Evolutionary conservation across 1,140 invertebrate genomes (phyloP).

Genomic region (Drosophila littoralis): DNA sequence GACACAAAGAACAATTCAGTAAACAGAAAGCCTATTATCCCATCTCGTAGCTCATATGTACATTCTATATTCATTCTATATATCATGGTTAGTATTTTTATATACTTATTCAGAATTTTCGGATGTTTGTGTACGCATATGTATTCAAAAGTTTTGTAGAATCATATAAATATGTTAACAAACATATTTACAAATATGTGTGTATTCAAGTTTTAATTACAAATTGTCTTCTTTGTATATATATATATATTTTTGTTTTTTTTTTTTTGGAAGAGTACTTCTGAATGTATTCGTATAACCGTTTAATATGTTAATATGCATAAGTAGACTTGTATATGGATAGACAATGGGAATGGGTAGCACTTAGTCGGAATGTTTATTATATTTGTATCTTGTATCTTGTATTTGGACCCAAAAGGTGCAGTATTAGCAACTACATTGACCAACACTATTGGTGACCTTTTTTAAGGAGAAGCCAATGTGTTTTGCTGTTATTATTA

Average conservation of each 20-base stretch:
- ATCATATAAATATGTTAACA: constrained; percentile 1
- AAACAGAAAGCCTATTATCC: too few species aligned
- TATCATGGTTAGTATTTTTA: background rate
- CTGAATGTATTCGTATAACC: constrained; percentile 23
- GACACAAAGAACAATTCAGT: too few species aligned
- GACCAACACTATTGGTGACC: constrained; percentile 6
- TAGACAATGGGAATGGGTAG: constrained; percentile 55
- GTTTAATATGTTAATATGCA: constrained; percentile 15
- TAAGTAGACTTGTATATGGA: constrained; percentile 32
- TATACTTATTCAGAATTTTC: background rate
- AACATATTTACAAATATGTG: background rate
- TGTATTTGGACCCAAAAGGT: constrained; percentile 49
- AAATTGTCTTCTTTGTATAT: background rate
- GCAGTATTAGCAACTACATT: constrained; percentile 32
- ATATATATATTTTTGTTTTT: constrained; percentile 2
- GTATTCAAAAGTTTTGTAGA: constrained; percentile 5
- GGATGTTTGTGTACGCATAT: background rate
- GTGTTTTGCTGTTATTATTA: background rate
- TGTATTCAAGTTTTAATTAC: background rate
- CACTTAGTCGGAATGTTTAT: constrained; percentile 31
- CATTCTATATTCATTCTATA: background rate
- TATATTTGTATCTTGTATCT: constrained; percentile 6
- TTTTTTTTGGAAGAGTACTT: constrained; percentile 23
- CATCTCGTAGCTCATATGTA: too few species aligned
- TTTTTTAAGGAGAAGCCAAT: background rate